Conservation (phyloP, 2,888 invertebrate species). For the Trissoscelio sp. region DNA sequence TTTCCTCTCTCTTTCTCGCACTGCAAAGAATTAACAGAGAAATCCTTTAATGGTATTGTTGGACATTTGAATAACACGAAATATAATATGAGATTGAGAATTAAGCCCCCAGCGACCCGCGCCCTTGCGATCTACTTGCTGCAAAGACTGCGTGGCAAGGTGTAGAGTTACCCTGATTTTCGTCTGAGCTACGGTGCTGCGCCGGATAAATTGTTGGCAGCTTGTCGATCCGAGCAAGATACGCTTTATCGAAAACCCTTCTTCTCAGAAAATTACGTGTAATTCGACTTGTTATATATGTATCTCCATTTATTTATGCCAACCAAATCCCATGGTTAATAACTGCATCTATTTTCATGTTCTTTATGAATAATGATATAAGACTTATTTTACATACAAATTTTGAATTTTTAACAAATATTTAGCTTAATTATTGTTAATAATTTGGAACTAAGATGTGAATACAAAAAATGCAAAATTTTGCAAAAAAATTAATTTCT, state of each 20-base stretch:
- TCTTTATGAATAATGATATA: too few relatives aligned
- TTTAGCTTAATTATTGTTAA: too few relatives aligned
- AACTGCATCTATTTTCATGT: too few relatives aligned
- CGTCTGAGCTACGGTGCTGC: constrained; percentile 42
- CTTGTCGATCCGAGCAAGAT: constrained; percentile 73
- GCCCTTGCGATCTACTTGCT: constrained; percentile 61
- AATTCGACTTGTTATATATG: constrained; percentile 44
- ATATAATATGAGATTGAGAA: constrained; percentile 81
- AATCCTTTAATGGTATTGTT: constrained; percentile 83
- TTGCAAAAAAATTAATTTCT: too few relatives aligned
- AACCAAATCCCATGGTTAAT: too few relatives aligned
- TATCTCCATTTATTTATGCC: constrained; percentile 5
- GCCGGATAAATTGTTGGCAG: constrained; percentile 81
- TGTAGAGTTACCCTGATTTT: constrained; percentile 78
- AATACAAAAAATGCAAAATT: too few relatives aligned
- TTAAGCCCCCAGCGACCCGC: constrained; percentile 52
- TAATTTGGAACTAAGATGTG: too few relatives aligned
- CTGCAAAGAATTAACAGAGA: constrained; percentile 79
- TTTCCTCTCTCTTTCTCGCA: constrained; percentile 65
- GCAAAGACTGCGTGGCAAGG: constrained; percentile 56
- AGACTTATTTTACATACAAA: too few relatives aligned
- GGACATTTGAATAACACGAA: constrained; percentile 83
- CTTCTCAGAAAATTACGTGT: constrained; percentile 56
- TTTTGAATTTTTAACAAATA: too few relatives aligned
- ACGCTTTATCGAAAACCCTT: constrained; percentile 44